Conservation (phyloP, 2,797 vertebrate species). For the Enoplosus armatus region DNA sequence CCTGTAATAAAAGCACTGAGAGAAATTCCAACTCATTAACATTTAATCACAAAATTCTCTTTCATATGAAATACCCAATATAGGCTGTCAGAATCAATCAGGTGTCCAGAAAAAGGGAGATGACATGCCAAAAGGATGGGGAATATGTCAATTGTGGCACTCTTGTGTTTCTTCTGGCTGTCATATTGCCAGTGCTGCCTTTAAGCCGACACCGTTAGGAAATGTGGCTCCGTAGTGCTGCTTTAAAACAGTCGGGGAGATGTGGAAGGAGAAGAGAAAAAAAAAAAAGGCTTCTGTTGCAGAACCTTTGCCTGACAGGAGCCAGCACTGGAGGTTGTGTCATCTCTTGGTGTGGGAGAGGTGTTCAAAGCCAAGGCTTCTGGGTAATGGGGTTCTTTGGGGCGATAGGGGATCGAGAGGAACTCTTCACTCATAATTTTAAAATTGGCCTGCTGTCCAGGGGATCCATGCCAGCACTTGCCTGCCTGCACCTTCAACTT, state of each 20-base stretch:
- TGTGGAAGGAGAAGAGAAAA: slow-evolving; percentile 37
- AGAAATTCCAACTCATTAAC: slow-evolving; percentile 95
- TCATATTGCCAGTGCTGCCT: slow-evolving; percentile 83
- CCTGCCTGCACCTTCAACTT: slow-evolving; percentile 77
- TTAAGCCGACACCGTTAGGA: slow-evolving; percentile 79
- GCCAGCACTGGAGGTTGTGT: slow-evolving; percentile 79
- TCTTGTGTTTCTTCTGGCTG: slow-evolving; percentile 87
- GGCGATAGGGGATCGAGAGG: slow-evolving; percentile 65
- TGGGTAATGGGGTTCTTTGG: slow-evolving; percentile 79
- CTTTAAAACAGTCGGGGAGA: slow-evolving; percentile 76
- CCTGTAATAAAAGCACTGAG: slow-evolving; percentile 93
- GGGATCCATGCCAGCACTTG: slow-evolving; percentile 61
- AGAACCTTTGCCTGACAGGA: slow-evolving; percentile 83
- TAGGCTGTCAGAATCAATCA: slow-evolving; percentile 95
- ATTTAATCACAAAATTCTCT: slow-evolving; percentile 95
- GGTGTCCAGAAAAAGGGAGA: slow-evolving; percentile 89
- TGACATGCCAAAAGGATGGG: slow-evolving; percentile 87
- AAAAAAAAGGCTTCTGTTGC: slow-evolving; percentile 60
- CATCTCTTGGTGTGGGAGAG: slow-evolving; percentile 77
- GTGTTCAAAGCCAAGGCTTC: slow-evolving; percentile 84
- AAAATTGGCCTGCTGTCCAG: slow-evolving; percentile 79
- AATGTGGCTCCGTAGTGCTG: slow-evolving; percentile 69
- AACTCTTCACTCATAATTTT: slow-evolving; percentile 85
- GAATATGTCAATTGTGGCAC: slow-evolving; percentile 86
- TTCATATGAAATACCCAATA: slow-evolving; percentile 96